phyloP scores from a whole-genome alignment of 1,140 invertebrate genomes.

The Holotrichia oblita region DNA sequence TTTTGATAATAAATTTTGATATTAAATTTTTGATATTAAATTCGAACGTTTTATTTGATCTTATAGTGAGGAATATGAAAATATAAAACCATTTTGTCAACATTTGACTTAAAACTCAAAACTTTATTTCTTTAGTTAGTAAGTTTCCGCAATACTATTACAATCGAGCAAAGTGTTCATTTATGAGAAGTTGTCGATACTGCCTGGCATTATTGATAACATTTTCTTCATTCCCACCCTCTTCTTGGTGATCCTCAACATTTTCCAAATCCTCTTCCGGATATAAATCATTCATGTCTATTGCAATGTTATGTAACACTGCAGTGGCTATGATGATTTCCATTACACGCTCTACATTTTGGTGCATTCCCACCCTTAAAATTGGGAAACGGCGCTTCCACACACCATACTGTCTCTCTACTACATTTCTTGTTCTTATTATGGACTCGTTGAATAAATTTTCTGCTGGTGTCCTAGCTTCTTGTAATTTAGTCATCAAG shows the following conservation, averaged over 20 bases:
- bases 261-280: neutral
- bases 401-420: conserved; percentile 22
- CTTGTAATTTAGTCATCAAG: conserved; percentile 4
- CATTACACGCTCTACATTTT: conserved; percentile 22
- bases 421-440: conserved; percentile 28
- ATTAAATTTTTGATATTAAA: too few relatives aligned
- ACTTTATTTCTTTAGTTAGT: too few relatives aligned
- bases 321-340: conserved; percentile 57
- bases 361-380: neutral
- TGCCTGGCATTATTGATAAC: conserved; percentile 25
- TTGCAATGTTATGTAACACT: conserved; percentile 30
- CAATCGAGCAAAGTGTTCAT: conserved; percentile 23
- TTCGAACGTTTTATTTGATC: too few relatives aligned
- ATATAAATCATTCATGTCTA: conserved; percentile 37
- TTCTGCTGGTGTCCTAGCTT: conserved; percentile 22
- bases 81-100: too few relatives aligned
- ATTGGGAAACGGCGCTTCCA: conserved; percentile 34
- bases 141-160: too few relatives aligned
- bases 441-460: conserved; percentile 30
- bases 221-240: conserved; percentile 4
- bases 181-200: neutral
- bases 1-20: too few relatives aligned
- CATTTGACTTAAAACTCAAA: too few relatives aligned
- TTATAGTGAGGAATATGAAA: too few relatives aligned
- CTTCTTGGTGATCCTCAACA: neutral